Conservation (phyloP, 2,888 invertebrate species). For the Philopedon plagiatum region DNA sequence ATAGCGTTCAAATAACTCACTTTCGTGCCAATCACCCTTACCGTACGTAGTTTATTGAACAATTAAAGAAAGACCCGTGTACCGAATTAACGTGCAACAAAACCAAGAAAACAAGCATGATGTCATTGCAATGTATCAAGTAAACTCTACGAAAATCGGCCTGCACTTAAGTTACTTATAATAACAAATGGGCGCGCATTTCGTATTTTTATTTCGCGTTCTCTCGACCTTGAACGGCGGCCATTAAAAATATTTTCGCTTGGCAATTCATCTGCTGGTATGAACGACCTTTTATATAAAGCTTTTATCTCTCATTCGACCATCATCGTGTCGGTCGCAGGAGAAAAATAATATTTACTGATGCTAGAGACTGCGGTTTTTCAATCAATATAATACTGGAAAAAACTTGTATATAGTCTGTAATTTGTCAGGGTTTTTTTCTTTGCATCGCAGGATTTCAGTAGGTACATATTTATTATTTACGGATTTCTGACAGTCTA, state of each 20-base stretch:
- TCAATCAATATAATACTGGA: slow-evolving; percentile 12
- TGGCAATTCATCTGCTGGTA: slow-evolving; percentile 49
- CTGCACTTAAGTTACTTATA: slow-evolving; percentile 43
- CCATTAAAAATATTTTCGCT: slow-evolving; percentile 52
- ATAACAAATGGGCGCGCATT: slow-evolving; percentile 49
- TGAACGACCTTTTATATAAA: slow-evolving; percentile 52
- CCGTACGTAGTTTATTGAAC: no score
- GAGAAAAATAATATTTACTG: slow-evolving; percentile 34
- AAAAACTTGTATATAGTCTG: background rate
- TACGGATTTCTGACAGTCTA: background rate
- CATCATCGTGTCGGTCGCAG: background rate
- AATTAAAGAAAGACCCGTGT: no score
- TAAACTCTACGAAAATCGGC: slow-evolving; percentile 15
- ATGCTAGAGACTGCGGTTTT: slow-evolving; percentile 19
- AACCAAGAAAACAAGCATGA: slow-evolving; percentile 15
- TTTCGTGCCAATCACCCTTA: no score
- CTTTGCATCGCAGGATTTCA: background rate
- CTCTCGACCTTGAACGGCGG: slow-evolving; percentile 49
- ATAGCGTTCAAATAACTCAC: no score
- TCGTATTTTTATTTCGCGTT: slow-evolving; percentile 49
- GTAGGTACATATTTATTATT: no score
- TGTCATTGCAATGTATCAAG: slow-evolving; percentile 25
- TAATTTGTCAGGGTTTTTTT: background rate
- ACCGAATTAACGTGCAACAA: background rate
- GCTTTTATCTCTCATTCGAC: slow-evolving; percentile 44